phyloP scores from a whole-genome alignment of 2,888 invertebrate genomes.

The Metalampra italica region DNA sequence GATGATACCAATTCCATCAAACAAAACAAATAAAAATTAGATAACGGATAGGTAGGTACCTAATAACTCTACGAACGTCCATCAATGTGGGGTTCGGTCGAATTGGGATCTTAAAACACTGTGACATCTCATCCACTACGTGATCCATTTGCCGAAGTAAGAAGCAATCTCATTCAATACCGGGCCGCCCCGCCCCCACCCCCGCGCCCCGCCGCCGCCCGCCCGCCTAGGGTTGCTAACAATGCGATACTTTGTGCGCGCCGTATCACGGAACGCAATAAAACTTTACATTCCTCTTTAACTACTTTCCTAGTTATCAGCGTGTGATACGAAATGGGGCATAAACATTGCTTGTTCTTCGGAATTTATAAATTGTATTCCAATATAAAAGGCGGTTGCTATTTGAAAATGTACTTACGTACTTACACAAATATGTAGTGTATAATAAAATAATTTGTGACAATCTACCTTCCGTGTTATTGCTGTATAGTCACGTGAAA shows the following conservation, averaged over 20 bases:
- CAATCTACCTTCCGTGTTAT: not conserved
- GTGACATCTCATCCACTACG: slow-evolving; percentile 80
- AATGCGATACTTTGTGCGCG: slow-evolving; percentile 65
- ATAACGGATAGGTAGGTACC: slow-evolving; percentile 3
- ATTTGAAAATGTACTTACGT: not conserved
- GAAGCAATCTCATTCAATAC: slow-evolving; percentile 80
- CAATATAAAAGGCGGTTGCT: not conserved
- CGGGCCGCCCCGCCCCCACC: slow-evolving; percentile 40
- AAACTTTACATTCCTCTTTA: slow-evolving; percentile 74
- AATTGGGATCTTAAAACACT: slow-evolving; percentile 79
- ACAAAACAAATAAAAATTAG: not conserved
- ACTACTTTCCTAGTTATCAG: slow-evolving; percentile 70
- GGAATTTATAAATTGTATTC: slow-evolving; percentile 14
- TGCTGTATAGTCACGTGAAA: not conserved
- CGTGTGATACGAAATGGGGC: slow-evolving; percentile 58
- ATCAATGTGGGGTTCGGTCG: slow-evolving; percentile 47
- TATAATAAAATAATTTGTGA: not conserved
- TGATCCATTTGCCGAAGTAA: slow-evolving; percentile 80
- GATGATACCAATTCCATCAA: too few species aligned
- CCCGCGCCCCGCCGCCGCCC: slow-evolving; percentile 23
- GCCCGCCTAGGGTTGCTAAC: slow-evolving; percentile 49
- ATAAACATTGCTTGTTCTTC: slow-evolving; percentile 44
- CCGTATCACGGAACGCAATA: slow-evolving; percentile 68
- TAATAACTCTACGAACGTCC: slow-evolving; percentile 45
- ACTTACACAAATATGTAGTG: not conserved